Conservation (phyloP, 2,797 vertebrate genomes). For the Clarias pachynema region DNA sequence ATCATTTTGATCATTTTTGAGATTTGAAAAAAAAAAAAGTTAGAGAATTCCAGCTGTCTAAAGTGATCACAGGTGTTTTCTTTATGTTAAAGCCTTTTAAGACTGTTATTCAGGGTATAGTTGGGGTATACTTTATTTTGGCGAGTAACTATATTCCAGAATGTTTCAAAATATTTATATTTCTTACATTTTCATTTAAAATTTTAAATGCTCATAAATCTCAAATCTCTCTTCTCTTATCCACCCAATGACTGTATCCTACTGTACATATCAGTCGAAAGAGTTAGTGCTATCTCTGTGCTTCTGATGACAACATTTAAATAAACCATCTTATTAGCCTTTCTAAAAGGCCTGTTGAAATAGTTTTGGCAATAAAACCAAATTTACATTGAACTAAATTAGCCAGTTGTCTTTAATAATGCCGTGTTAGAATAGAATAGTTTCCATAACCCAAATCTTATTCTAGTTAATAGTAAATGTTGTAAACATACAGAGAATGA, state of each 20-base stretch:
- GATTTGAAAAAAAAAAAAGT: neutral
- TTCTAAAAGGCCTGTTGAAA: neutral
- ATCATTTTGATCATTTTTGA: neutral
- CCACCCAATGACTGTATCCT: neutral
- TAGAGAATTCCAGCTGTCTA: neutral
- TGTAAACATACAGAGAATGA: neutral
- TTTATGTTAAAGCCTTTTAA: neutral
- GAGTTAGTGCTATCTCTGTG: neutral
- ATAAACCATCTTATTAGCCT: neutral
- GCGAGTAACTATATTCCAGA: neutral
- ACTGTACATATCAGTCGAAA: neutral
- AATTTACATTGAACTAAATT: neutral
- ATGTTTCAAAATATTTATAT: neutral
- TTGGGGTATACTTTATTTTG: neutral
- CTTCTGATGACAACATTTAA: neutral
- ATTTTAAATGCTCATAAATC: neutral
- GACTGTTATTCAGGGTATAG: neutral
- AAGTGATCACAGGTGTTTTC: neutral
- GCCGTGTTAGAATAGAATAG: neutral
- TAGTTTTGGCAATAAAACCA: neutral
- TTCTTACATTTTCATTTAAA: neutral
- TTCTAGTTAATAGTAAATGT: neutral
- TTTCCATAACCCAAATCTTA: neutral
- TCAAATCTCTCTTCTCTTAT: neutral
- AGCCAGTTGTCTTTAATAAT: neutral